Evolutionary conservation across 2,797 vertebrate genomes (phyloP).

Genomic region (Delichon dasypus): DNA sequence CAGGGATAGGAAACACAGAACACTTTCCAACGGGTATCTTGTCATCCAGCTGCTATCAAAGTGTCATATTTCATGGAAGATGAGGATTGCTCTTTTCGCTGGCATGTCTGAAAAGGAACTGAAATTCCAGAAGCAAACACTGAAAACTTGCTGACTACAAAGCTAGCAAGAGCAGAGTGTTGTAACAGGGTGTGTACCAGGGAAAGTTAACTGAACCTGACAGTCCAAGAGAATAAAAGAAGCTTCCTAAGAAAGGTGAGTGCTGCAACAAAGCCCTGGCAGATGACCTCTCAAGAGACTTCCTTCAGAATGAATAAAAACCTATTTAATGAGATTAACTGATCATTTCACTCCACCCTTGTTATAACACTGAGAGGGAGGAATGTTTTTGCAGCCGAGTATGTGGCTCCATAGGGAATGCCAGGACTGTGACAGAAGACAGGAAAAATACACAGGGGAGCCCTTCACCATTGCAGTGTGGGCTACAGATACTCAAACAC

Average conservation of each 20-base stretch:
- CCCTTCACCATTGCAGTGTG: not conserved
- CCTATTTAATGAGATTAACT: slow-evolving; percentile 63
- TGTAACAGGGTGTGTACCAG: slow-evolving; percentile 63
- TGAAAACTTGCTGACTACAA: slow-evolving; percentile 36
- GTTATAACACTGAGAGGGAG: slow-evolving; percentile 44
- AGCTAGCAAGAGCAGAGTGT: slow-evolving; percentile 30
- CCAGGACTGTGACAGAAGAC: not conserved
- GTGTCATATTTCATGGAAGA: not conserved
- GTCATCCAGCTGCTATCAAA: not conserved
- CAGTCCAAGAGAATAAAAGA: slow-evolving; percentile 60
- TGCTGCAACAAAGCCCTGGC: slow-evolving; percentile 44
- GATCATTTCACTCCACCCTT: slow-evolving; percentile 61
- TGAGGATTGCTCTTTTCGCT: not conserved
- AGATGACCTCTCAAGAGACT: slow-evolving; percentile 58
- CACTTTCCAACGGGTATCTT: not conserved
- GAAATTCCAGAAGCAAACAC: slow-evolving; percentile 33
- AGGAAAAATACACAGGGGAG: not conserved
- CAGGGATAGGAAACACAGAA: not conserved
- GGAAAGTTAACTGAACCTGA: slow-evolving; percentile 67
- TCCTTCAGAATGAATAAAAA: slow-evolving; percentile 58
- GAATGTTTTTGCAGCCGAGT: slow-evolving; percentile 21
- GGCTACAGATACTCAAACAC: not conserved
- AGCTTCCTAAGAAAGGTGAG: slow-evolving; percentile 55
- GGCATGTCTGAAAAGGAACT: slow-evolving; percentile 16
- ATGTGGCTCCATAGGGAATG: slow-evolving; percentile 15